A percentile compares a stretch with the other conserved stretches of the same genome.
phyloP scores from a whole-genome alignment of 2,888 invertebrate species.

The Thysanoteuthis rhombus region DNA sequence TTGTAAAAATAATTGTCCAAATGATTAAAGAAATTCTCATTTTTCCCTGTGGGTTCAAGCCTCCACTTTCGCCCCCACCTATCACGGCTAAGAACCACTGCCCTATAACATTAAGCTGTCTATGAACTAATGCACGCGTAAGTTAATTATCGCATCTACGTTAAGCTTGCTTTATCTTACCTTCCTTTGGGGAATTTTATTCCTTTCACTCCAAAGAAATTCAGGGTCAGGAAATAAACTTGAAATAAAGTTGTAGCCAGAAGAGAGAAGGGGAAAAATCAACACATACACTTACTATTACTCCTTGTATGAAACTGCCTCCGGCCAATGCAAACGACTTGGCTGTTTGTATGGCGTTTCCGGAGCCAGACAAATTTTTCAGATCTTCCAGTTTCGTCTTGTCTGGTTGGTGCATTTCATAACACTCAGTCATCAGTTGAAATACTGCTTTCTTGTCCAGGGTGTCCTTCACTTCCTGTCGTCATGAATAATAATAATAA shows the following conservation, averaged over 20 bases:
- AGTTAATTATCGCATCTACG: no score
- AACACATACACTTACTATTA: slow-evolving; percentile 46
- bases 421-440: slow-evolving; percentile 64
- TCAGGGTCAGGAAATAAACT: neutral
- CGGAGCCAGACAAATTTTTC: slow-evolving; percentile 48
- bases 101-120: no score
- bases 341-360: slow-evolving; percentile 42
- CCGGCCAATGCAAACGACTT: slow-evolving; percentile 50
- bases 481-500: no score
- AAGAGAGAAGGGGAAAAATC: neutral
- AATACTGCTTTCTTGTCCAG: slow-evolving; percentile 66
- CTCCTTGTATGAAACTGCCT: slow-evolving; percentile 48
- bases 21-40: no score
- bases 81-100: no score
- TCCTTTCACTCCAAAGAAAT: neutral
- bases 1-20: no score
- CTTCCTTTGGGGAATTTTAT: neutral
- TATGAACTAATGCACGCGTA: no score
- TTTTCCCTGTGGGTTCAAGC: no score
- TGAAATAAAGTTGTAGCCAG: neutral
- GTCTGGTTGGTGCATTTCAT: slow-evolving; percentile 62
- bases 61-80: no score
- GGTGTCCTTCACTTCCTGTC: slow-evolving; percentile 67
- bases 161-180: neutral
- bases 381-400: slow-evolving; percentile 59